Conservation (phyloP, 2,888 invertebrate genomes). For the Patella ulyssiponensis region DNA sequence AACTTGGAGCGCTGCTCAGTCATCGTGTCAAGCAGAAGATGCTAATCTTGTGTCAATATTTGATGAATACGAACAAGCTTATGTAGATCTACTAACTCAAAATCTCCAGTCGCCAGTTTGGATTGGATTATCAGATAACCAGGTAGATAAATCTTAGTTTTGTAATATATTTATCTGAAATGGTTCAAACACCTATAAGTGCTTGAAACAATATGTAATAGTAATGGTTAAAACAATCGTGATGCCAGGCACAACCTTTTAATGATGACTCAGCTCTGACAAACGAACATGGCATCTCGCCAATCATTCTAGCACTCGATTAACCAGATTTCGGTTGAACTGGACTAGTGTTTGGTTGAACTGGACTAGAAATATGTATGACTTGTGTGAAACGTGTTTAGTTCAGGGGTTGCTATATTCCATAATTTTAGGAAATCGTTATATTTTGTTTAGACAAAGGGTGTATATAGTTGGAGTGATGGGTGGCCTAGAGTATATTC, state of each 20-base stretch:
- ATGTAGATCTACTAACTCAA: constrained; percentile 19
- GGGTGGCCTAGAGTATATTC: constrained; percentile 38
- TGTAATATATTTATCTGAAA: too few species aligned
- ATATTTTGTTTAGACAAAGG: constrained; percentile 6
- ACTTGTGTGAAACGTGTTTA: background rate
- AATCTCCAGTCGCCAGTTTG: constrained; percentile 15
- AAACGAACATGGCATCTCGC: too few species aligned
- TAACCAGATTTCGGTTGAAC: too few species aligned
- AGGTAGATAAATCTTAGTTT: background rate
- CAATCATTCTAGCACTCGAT: too few species aligned
- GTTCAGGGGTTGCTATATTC: too few species aligned
- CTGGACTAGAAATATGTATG: background rate
- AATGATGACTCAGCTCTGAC: too few species aligned
- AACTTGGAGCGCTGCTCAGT: constrained; percentile 32
- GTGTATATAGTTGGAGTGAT: constrained; percentile 38
- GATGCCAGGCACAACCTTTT: too few species aligned
- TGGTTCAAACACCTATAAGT: too few species aligned
- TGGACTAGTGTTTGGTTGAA: too few species aligned
- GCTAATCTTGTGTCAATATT: constrained; percentile 30
- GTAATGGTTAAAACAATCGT: too few species aligned
- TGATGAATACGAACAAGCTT: constrained; percentile 32
- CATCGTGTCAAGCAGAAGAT: constrained; percentile 22
- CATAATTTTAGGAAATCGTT: background rate
- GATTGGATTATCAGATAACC: constrained; percentile 31
- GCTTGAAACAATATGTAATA: too few species aligned